phyloP scores from a whole-genome alignment of 2,797 vertebrate genomes.

The Phataginus tricuspis region DNA sequence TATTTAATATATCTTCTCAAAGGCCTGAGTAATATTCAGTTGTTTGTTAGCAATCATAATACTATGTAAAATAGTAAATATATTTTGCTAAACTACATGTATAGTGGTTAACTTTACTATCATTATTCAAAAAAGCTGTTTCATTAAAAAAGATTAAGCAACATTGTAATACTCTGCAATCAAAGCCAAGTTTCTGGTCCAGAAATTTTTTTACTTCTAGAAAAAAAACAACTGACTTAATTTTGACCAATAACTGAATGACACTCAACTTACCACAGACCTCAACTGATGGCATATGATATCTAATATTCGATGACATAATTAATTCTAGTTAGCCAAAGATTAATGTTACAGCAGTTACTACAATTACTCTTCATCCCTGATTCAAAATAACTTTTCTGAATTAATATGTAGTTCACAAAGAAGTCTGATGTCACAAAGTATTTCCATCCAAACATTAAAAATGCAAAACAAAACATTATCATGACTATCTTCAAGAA shows the following conservation, averaged over 20 bases:
- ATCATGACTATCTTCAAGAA: not conserved
- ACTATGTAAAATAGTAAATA: constrained; percentile 32
- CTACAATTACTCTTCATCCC: constrained; percentile 40
- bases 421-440: constrained; percentile 38
- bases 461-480: constrained; percentile 47
- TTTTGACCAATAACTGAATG: constrained; percentile 74
- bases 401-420: constrained; percentile 63
- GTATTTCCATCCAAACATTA: constrained; percentile 28
- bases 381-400: constrained; percentile 76
- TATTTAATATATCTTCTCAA: constrained; percentile 18
- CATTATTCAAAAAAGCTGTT: constrained; percentile 44
- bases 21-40: not conserved
- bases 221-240: constrained; percentile 50
- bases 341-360: constrained; percentile 84
- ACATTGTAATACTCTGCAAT: constrained; percentile 9
- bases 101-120: not conserved
- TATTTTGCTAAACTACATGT: constrained; percentile 2
- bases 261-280: constrained; percentile 84
- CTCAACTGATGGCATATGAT: constrained; percentile 85
- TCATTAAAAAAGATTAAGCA: constrained; percentile 9
- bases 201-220: constrained; percentile 12
- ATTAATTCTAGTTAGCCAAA: constrained; percentile 82
- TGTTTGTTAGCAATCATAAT: constrained; percentile 43
- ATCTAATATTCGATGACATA: too few species aligned
- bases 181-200: not conserved